phyloP scores from a whole-genome alignment of 2,888 invertebrate species.

The Nebria brevicollis region DNA sequence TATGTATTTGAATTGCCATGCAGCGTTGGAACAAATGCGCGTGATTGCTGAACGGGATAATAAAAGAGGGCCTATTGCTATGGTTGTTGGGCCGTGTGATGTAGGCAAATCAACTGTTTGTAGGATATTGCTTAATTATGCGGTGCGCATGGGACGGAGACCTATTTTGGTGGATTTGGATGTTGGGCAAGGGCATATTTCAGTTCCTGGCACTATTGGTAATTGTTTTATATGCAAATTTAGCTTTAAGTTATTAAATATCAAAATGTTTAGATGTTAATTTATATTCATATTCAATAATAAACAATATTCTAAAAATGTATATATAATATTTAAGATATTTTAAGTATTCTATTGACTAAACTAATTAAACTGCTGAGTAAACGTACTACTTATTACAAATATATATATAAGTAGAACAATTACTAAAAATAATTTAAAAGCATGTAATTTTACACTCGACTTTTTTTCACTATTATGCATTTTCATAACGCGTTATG shows the following conservation, averaged over 20 bases:
- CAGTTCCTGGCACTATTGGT: constrained; percentile 92
- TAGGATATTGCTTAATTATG: constrained; percentile 91
- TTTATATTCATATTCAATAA: no score
- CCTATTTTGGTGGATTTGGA: constrained; percentile 96
- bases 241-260: no score
- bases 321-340: no score
- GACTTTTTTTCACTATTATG: no score
- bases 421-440: no score
- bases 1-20: constrained; percentile 95
- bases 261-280: no score
- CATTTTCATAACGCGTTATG: not conserved
- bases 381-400: no score
- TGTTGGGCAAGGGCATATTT: constrained; percentile 93
- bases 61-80: constrained; percentile 82
- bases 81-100: constrained; percentile 94
- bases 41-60: constrained; percentile 80
- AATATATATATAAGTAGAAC: no score
- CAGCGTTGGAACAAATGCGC: constrained; percentile 90
- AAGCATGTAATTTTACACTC: no score
- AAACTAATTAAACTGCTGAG: no score
- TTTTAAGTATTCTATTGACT: no score
- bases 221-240: constrained; percentile 10
- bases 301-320: no score
- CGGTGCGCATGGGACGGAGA: constrained; percentile 85
- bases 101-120: constrained; percentile 96